Evolutionary conservation across 2,888 invertebrate species (phyloP), one percentile per base, ranked within the genome.

Genomic region (Nycteola revayana): DNA sequence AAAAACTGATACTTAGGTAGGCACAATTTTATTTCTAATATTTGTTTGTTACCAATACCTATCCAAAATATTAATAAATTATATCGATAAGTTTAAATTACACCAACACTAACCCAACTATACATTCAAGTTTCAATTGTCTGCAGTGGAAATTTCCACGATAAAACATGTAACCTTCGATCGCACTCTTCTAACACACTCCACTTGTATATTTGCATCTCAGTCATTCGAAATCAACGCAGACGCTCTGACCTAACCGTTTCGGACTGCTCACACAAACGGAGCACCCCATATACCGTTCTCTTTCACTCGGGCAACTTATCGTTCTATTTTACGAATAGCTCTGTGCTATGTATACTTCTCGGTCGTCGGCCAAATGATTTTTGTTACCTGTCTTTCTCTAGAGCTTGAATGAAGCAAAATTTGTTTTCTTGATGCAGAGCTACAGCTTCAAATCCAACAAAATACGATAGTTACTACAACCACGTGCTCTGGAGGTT

Each of bases 321-420:
- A 79, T 66, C 83, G 82, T 86, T 85, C 85, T 85, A 85, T 86
- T 87, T 85, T 85, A 85, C 87, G 84, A 76, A 88, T 87, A 88
- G 88, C 88, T 88, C 83, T 71, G 76, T 72, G 82, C 81, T 86
- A 86, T 88, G 87, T 87, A 86, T 87, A 87, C 88, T 87, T 88
- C 88, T 88, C 88, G 77, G 87, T 88, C 88, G 84, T 75, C 78
- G 76, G 73, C 84, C 76, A 86, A 86, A 82, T 76, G 77, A 85
- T 77, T 87, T 79, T 82, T 73, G 85, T 83, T 86, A 79, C 77
- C 88, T 85, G 86, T 88, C 88, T 88, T 88, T 81, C 82, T 88
- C 88, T 87, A 87, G 76, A 84, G 84, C 75, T 82, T 87, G 85
- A 88, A 88, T 88, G 87, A 66, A 72, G 81, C 60, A 75, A 80